A percentile compares a stretch with the other conserved stretches of the same genome.
Conservation (phyloP, 2,888 invertebrate genomes). For the Eurois occulta region DNA sequence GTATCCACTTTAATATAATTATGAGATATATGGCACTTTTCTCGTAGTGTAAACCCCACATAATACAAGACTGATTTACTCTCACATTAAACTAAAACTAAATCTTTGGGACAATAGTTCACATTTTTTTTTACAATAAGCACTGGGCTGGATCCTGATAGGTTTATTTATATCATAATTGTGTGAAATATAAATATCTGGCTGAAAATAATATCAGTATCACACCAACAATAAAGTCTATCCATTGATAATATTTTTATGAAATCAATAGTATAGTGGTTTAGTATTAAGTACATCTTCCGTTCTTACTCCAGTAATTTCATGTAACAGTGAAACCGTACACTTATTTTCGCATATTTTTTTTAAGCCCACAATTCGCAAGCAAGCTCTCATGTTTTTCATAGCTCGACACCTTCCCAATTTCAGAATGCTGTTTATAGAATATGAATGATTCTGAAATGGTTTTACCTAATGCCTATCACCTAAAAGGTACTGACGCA, state of each 20-base stretch:
- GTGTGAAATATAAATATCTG: neutral
- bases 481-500: neutral
- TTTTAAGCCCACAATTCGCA: too few relatives aligned
- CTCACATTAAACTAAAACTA: constrained; percentile 28
- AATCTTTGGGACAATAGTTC: constrained; percentile 46
- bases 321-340: neutral
- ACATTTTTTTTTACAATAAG: constrained; percentile 1
- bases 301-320: neutral
- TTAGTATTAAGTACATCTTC: neutral
- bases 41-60: constrained; percentile 8
- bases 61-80: neutral
- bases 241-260: neutral
- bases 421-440: neutral
- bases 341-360: neutral
- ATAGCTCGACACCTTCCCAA: neutral
- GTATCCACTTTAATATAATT: neutral
- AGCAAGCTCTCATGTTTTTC: neutral
- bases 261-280: neutral
- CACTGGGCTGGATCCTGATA: neutral
- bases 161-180: neutral
- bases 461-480: neutral
- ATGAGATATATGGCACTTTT: neutral
- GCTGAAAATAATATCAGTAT: constrained; percentile 4
- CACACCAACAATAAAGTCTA: constrained; percentile 7
- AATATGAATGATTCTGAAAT: neutral